Base-by-base conservation (phyloP, 2,113 vertebrate genomes). In the Gasterosteus aculeatus region DNA sequence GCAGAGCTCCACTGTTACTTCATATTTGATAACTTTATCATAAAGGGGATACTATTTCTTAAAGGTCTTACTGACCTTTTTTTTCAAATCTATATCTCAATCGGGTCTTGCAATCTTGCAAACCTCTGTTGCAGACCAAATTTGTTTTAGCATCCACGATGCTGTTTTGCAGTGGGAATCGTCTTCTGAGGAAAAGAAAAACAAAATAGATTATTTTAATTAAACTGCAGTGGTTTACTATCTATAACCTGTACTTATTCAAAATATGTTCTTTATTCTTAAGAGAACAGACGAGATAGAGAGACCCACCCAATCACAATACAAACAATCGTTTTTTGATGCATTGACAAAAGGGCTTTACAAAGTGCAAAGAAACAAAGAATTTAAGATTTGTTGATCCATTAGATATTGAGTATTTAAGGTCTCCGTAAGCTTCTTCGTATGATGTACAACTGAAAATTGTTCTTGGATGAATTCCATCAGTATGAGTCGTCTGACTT, bases 11-110 rank as follows among this genome's bases (percentile, higher is more conserved):
- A 66, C 44, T 18, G 22, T 31, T 22, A 14, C 14, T 44, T 44
- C 3, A 10, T 54, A 26, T 31, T 47, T 79, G 33, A 35, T 35
- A 35, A 4, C 5, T 75, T 70, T 33, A 65, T 61, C 58, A 77
- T 60, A 53, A 53, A 83, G 39, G 75, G 29, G 44, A 74, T 65
- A 7, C 60, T 51, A 53, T 77, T 74, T 63, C 44, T 42, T 57
- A 59, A 67, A 16, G 4, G 46, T 39, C 7, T 75, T 14, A 54
- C 16, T 15, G 62, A 41, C 19, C 26, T 19, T 65, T 65, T 42
- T 54, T 49, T 54, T 70, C 2, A 31, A 4, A 44, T 67, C 26
- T 11, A 31, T 82, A 84, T 66, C 44, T 71, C 61, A 57, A 67
- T 69, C 60, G 1, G 7, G 10, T 80, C 64, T 38, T 57, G 49